Conservation (phyloP, 2,888 invertebrate species). For the Mechanitis mazaeus region DNA sequence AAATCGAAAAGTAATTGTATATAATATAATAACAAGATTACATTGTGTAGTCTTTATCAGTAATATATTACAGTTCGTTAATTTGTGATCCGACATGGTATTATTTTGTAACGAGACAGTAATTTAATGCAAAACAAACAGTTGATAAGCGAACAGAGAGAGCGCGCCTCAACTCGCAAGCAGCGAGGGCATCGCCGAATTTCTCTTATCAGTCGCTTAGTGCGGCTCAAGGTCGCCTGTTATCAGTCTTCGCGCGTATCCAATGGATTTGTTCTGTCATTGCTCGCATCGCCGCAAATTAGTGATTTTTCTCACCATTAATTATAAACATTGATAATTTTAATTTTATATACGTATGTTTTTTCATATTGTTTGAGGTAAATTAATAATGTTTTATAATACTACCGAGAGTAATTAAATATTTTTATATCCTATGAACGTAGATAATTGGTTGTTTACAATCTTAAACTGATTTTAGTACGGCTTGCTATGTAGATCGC, state of each 20-base stretch:
- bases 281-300: constrained; percentile 56
- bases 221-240: constrained; percentile 63
- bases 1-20: too few species aligned
- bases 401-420: too few species aligned
- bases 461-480: constrained; percentile 55
- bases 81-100: constrained; percentile 52
- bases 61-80: constrained; percentile 41
- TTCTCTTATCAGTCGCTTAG: constrained; percentile 68
- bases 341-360: constrained; percentile 1
- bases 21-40: too few species aligned
- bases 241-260: constrained; percentile 58
- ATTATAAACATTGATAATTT: constrained; percentile 8
- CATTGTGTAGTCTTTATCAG: not conserved
- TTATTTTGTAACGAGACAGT: constrained; percentile 48
- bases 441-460: constrained; percentile 45
- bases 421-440: constrained; percentile 12
- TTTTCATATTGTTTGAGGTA: not conserved
- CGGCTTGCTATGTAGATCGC: constrained; percentile 65
- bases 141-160: constrained; percentile 50
- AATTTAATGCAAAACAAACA: constrained; percentile 70
- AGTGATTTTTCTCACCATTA: constrained; percentile 24
- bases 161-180: constrained; percentile 36
- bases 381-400: not conserved
- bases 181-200: constrained; percentile 52
- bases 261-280: constrained; percentile 61